Percentiles rank a stretch among this genome's conserved stretches.
Evolutionary conservation across 2,797 vertebrate genomes (phyloP).

Genomic region (Chromobotia macracanthus): DNA sequence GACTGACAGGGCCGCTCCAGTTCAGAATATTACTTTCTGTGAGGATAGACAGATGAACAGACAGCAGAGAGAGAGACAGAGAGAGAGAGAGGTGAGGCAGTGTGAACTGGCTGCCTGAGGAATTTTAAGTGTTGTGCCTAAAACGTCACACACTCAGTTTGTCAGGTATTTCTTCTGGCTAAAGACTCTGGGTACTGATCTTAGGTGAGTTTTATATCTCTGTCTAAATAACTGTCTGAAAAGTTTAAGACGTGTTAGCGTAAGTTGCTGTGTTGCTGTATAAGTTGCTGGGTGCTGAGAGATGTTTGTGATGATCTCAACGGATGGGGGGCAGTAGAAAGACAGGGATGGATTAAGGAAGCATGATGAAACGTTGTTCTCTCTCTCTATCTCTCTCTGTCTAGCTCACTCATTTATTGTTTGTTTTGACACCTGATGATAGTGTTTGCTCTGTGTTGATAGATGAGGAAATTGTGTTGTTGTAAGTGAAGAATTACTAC

Average conservation of each 20-base stretch:
- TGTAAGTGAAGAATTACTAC: constrained; percentile 9
- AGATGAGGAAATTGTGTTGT: constrained; percentile 10
- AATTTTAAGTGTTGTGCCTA: constrained; percentile 60
- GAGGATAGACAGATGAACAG: constrained; percentile 45
- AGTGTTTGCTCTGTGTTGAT: constrained; percentile 36
- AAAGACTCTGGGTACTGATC: constrained; percentile 53
- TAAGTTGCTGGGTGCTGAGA: constrained; percentile 62
- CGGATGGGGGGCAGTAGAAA: constrained; percentile 61
- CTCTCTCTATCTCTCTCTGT: constrained; percentile 43
- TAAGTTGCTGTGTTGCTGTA: constrained; percentile 47
- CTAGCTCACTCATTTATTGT: not conserved
- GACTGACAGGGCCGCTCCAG: constrained; percentile 71
- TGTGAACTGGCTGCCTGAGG: constrained; percentile 45
- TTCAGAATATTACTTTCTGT: constrained; percentile 63
- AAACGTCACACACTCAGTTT: constrained; percentile 54
- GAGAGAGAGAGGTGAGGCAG: constrained; percentile 45
- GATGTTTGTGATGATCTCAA: constrained; percentile 68
- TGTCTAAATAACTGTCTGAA: not conserved
- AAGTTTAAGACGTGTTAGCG: constrained; percentile 11
- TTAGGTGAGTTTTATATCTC: constrained; percentile 69
- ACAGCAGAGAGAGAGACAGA: constrained; percentile 1
- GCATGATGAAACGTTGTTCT: constrained; percentile 48
- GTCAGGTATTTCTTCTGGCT: constrained; percentile 52
- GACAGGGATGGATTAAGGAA: constrained; percentile 54
- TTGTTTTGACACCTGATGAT: constrained; percentile 27